These are phyloP conservation scores for Passerculus sandwichensis DNA, from an alignment of 2,797 vertebrate genomes.

Conservation along the genomic window DNA sequence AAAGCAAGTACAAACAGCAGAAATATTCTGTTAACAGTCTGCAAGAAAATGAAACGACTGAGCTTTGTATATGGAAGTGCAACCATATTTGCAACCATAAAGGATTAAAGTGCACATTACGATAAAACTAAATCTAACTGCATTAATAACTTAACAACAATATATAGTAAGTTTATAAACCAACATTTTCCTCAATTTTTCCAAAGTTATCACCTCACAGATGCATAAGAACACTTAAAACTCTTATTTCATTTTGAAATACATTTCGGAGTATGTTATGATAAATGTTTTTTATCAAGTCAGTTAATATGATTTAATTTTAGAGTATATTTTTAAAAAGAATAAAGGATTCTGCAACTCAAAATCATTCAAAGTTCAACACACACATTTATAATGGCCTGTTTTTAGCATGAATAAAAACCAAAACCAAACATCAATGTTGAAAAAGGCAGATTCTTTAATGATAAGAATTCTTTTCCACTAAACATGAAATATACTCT, in stretches of 20 bases:
- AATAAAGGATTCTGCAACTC: conserved; percentile 2
- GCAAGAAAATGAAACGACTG: background rate
- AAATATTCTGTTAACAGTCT: background rate
- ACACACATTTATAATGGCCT: background rate
- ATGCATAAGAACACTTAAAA: conserved; percentile 1
- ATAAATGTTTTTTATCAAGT: conserved; percentile 2
- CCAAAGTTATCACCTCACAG: background rate
- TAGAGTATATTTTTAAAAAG: background rate
- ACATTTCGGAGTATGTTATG: background rate
- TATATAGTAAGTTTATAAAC: background rate
- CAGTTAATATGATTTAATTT: background rate
- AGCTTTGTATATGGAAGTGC: background rate
- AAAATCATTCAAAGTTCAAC: background rate
- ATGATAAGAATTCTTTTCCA: background rate
- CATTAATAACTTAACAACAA: conserved; percentile 3
- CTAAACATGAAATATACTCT: conserved; percentile 7
- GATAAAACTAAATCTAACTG: background rate
- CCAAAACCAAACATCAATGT: background rate
- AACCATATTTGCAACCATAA: background rate
- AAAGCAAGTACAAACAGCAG: background rate
- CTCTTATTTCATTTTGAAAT: background rate
- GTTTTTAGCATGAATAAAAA: background rate
- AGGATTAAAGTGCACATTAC: background rate
- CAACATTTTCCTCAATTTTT: background rate
- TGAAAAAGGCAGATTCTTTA: conserved; percentile 16